Percentiles rank a stretch among this genome's conserved stretches.
Conservation (phyloP, 2,797 vertebrate species). For the Monodelphis domestica region DNA sequence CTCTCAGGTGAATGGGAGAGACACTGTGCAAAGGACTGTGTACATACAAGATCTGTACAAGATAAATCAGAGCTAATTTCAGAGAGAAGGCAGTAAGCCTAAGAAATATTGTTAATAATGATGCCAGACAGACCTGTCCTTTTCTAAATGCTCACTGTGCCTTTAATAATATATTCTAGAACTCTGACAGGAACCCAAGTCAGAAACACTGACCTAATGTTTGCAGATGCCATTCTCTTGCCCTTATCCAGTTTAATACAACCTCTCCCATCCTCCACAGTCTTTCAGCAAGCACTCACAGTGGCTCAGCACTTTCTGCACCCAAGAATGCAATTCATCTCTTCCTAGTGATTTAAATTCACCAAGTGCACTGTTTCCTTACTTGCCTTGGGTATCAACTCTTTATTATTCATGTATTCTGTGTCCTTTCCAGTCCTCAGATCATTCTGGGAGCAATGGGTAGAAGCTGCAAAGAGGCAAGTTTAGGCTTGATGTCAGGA, state of each 20-base stretch:
- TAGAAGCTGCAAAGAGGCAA: background rate
- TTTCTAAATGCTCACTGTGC: background rate
- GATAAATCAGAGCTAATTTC: background rate
- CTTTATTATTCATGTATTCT: constrained; percentile 10
- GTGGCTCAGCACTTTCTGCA: background rate
- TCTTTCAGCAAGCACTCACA: background rate
- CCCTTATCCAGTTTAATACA: background rate
- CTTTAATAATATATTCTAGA: background rate
- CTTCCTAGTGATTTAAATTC: constrained; percentile 4
- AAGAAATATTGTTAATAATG: background rate
- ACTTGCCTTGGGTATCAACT: constrained; percentile 1
- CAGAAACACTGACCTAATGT: background rate
- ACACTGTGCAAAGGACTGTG: background rate
- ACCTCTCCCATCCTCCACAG: background rate
- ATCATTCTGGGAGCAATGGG: background rate
- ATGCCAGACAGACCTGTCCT: background rate
- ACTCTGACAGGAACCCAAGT: background rate
- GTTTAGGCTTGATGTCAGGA: background rate
- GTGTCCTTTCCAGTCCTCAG: background rate
- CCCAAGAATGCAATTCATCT: background rate
- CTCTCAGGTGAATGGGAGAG: background rate
- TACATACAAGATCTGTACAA: background rate
- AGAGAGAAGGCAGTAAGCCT: background rate
- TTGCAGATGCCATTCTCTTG: background rate
- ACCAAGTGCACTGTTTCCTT: background rate